Base-by-base conservation (phyloP, 2,113 vertebrate species). In the Myanophis thanlyinensis region DNA sequence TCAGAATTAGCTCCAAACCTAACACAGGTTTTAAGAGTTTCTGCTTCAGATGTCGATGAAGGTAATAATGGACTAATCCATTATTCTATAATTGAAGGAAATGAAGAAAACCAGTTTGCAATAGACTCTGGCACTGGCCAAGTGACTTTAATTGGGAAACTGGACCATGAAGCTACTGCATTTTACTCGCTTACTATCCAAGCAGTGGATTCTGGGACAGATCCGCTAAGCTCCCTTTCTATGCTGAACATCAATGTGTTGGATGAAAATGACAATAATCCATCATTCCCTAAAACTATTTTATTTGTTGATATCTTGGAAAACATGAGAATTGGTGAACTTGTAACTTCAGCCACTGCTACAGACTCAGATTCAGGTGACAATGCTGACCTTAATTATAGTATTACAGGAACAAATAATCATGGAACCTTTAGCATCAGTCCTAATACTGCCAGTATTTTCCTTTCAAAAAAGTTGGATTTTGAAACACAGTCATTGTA, bases 381-480 rank as follows among this genome's bases (percentile, higher is more conserved):
- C 92, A 99, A 99, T 0, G 99, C 99, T 15, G 99, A 99, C 44
- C 98, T 99, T 51, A 98, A 98, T 0, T 99, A 99, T 62, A 99
- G 98, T 95, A 99, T 99, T 89, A 98, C 98, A 0, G 98, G 99
- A 62, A 98, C 98, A 4, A 99, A 99, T 97, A 99, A 99, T 95
- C 99, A 99, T 0, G 99, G 99, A 35, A 99, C 99, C 0, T 99
- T 99, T 90, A 99, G 98, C 97, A 98, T 99, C 87, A 99, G 99
- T 96, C 98, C 99, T 52, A 99, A 98, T 97, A 99, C 99, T 0
- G 99, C 99, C 89, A 99, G 99, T 95, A 98, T 99, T 93, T 99
- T 99, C 85, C 96, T 99, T 80, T 98, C 99, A 12, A 99, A 99
- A 94, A 99, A 98, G 92, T 94, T 99, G 97, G 99, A 99, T 97